Percentiles rank a stretch among this genome's conserved stretches.
phyloP scores from a whole-genome alignment of 2,797 vertebrate genomes.

The Florisuga fusca region DNA sequence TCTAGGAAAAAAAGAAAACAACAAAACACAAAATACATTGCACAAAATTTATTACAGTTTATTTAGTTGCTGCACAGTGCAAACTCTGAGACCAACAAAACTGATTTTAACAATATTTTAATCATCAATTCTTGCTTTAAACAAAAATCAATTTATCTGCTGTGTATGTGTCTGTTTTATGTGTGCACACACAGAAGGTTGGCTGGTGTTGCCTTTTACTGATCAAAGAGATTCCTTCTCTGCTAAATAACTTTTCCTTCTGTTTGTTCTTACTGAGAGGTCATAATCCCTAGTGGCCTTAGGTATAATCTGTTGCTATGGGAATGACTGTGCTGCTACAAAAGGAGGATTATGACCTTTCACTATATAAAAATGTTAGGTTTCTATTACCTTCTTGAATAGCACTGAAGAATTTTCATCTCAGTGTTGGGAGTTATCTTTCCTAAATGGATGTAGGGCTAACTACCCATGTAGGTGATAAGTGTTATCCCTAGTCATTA shows the following conservation, averaged over 20 bases:
- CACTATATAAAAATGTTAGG: constrained; percentile 58
- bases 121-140: neutral
- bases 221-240: constrained; percentile 36
- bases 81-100: neutral
- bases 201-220: neutral
- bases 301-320: constrained; percentile 56
- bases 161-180: neutral
- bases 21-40: neutral
- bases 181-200: neutral
- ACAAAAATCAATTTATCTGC: neutral
- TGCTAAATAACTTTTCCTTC: constrained; percentile 44
- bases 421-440: constrained; percentile 34
- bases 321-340: constrained; percentile 41
- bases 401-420: constrained; percentile 45
- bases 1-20: neutral
- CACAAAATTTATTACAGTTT: neutral
- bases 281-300: constrained; percentile 44
- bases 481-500: constrained; percentile 60
- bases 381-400: constrained; percentile 55
- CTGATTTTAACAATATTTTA: neutral
- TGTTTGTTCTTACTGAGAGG: constrained; percentile 47
- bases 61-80: neutral
- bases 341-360: constrained; percentile 58
- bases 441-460: constrained; percentile 57
- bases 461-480: constrained; percentile 57